These are phyloP conservation scores for Miniopterus natalensis DNA, from an alignment of 2,113 vertebrate species.

Conservation along the genomic window DNA sequence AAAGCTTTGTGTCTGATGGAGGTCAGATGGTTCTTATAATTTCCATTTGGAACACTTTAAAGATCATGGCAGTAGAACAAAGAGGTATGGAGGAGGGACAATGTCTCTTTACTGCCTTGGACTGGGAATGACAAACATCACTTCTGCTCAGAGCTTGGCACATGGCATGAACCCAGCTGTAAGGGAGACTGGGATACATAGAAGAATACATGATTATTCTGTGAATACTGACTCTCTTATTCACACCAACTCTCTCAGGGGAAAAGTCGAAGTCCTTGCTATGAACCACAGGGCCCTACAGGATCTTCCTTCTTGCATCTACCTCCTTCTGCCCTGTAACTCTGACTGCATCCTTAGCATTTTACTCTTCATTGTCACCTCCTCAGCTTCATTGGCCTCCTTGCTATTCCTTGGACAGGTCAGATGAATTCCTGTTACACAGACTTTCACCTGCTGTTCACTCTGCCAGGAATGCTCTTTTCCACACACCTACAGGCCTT, in stretches of 20 bases:
- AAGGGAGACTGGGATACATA: too few relatives aligned
- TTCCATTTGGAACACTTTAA: background rate
- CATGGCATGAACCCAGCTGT: background rate
- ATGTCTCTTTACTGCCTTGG: background rate
- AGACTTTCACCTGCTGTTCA: background rate
- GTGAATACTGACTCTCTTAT: background rate
- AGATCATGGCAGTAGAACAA: background rate
- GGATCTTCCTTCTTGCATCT: background rate
- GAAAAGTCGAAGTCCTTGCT: background rate
- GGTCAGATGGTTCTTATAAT: background rate
- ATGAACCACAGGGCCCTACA: background rate
- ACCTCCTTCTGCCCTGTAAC: accelerated
- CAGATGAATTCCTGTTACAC: too few relatives aligned
- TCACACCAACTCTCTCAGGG: background rate
- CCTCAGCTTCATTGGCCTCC: background rate
- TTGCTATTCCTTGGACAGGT: background rate
- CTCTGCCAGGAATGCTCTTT: background rate
- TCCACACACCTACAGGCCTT: background rate
- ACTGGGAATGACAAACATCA: accelerated
- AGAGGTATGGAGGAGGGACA: background rate
- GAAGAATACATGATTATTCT: background rate
- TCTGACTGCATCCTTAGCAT: background rate
- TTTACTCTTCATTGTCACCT: background rate
- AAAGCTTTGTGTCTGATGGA: background rate
- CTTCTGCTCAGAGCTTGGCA: background rate